Base-by-base conservation (phyloP, 1,140 invertebrate species). In the Pogonus chalceus region DNA sequence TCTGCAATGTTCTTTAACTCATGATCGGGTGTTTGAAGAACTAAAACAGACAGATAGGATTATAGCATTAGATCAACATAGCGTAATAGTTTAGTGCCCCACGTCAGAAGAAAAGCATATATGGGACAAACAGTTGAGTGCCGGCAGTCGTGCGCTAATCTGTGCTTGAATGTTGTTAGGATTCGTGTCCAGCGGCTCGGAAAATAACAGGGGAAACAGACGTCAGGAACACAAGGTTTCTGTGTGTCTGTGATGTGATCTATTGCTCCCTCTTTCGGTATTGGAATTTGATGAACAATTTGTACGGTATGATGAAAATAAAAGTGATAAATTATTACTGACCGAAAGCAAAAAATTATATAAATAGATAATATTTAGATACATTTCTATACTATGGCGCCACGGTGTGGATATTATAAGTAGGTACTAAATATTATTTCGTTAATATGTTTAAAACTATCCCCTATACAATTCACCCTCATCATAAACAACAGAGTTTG, bases 141-240 rank as follows among this genome's bases (percentile, higher is more conserved):
- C 59, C 60, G 61, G 62, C 59, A 64, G 60, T 64, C 59, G 62
- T 55, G 55, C 58, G 54, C 61, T 64, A 64, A 64, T 64, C 62
- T 64, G 46, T 61, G 57, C 57, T 56, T 62, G 60, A 64, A 64
- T 60, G 57, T 49, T 39, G 26, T 18, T 59, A 59, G 62, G 62
- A 64, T 58, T 64, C 57, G 61, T 62, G 62, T 64, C 62, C 59
- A 64, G 56, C 61, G 62, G 58, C 56, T 58, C 51, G 62, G 62
- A 64, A 64, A 64, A 64, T 62, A 59, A 64, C 62, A 62, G 51
- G 49, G 35, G 37, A 56, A 49, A 60, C 18, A 43, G 9, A 43
- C 18, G 37, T 43, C 37, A 43, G 3, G 37, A 43, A 10, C 37
- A 43, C 3, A 7, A 31, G 4, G 26, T 31, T 4, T 31, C 7